Percentiles rank a stretch among this genome's conserved stretches.
These are phyloP conservation scores for Falco berigora DNA, from an alignment of 2,797 vertebrate species.

Conservation along the genomic window DNA sequence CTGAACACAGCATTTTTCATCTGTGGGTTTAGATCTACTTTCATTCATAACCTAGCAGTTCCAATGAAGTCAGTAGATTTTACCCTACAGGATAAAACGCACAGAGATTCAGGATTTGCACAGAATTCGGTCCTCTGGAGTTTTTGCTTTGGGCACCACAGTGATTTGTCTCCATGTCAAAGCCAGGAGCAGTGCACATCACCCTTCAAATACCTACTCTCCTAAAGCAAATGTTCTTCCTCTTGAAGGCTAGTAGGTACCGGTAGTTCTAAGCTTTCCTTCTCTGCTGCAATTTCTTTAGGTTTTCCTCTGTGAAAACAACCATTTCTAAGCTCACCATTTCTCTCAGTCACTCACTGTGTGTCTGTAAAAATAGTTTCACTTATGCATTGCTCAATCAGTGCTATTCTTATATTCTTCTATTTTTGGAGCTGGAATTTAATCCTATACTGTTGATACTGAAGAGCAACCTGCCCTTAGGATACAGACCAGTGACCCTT, in stretches of 20 bases:
- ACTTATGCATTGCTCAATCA: neutral
- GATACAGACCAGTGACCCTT: no score
- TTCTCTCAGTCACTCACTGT: neutral
- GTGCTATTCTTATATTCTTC: neutral
- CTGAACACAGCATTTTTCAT: neutral
- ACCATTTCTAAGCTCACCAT: neutral
- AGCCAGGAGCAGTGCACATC: neutral
- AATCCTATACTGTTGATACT: neutral
- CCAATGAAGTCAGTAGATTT: neutral
- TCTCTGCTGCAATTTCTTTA: neutral
- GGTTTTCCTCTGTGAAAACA: neutral
- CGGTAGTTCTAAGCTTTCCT: neutral
- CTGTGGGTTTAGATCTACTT: neutral
- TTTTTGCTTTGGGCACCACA: neutral
- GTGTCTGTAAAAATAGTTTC: constrained; percentile 11
- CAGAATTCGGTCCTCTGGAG: neutral
- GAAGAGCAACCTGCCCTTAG: no score
- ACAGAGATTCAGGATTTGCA: neutral
- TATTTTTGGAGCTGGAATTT: neutral
- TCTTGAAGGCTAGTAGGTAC: neutral
- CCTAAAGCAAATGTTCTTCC: neutral
- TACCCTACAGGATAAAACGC: neutral
- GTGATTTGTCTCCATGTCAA: neutral
- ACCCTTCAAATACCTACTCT: neutral
- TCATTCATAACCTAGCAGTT: neutral